phyloP scores from a whole-genome alignment of 2,797 vertebrate species.

The Tamandua tetradactyla region DNA sequence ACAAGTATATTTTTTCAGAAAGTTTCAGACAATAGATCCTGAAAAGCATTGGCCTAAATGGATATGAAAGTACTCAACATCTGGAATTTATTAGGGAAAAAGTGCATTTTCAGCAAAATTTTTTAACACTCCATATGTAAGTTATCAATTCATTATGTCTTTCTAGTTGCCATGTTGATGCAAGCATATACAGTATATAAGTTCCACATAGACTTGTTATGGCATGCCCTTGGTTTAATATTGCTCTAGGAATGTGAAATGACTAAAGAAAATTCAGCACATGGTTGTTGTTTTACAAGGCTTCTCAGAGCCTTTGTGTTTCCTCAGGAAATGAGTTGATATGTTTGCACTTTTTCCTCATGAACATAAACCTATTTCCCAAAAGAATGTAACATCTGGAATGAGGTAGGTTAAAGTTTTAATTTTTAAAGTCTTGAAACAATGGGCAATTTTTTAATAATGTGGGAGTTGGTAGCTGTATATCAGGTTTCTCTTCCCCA shows the following conservation, averaged over 20 bases:
- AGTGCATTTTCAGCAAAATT: not conserved
- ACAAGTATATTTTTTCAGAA: not conserved
- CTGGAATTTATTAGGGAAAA: constrained; percentile 47
- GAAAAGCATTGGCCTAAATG: not conserved
- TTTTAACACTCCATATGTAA: not conserved
- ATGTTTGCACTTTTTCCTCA: constrained; percentile 2
- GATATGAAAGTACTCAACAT: not conserved
- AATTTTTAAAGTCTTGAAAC: not conserved
- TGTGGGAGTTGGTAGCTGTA: not conserved
- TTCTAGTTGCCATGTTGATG: constrained; percentile 45
- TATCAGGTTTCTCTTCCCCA: constrained; percentile 9
- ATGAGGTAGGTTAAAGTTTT: not conserved
- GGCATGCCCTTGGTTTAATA: not conserved
- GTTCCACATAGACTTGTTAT: constrained; percentile 29
- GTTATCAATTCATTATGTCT: constrained; percentile 53
- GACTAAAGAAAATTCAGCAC: not conserved
- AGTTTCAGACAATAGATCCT: constrained; percentile 13
- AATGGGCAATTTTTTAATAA: not conserved
- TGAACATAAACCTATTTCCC: not conserved
- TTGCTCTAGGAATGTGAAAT: not conserved
- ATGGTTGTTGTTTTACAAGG: not conserved
- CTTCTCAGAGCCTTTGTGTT: not conserved
- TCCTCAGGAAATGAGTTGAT: not conserved
- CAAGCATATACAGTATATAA: not conserved
- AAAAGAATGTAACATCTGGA: not conserved